Conservation (phyloP, 2,113 vertebrate genomes). For the Pygoscelis adeliae region DNA sequence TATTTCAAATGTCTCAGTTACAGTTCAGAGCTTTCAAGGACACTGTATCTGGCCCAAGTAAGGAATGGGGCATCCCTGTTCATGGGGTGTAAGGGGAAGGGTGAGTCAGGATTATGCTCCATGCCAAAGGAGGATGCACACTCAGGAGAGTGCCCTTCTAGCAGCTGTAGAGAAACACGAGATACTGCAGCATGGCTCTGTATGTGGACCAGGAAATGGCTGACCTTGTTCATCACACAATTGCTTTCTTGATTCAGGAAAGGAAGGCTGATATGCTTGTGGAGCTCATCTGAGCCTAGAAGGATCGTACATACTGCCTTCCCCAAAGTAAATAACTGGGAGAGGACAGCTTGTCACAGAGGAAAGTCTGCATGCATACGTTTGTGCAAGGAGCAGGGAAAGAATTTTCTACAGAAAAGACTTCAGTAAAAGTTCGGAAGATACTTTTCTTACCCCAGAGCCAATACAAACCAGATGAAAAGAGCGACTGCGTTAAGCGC, state of each 20-base stretch:
- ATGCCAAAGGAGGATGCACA: background rate
- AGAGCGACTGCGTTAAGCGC: background rate
- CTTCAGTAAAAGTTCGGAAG: background rate
- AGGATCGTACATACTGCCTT: background rate
- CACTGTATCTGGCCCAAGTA: background rate
- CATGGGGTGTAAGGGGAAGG: background rate
- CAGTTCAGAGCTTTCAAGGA: background rate
- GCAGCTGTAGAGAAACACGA: background rate
- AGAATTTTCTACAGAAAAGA: background rate
- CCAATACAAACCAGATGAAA: background rate
- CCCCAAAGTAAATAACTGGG: background rate
- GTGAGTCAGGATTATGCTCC: background rate
- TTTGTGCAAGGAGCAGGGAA: background rate
- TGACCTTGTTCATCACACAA: background rate
- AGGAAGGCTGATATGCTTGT: background rate
- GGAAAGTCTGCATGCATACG: background rate
- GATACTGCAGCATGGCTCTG: background rate
- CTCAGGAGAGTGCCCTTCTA: background rate
- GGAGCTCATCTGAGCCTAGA: background rate
- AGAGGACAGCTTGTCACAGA: background rate
- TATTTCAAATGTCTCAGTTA: background rate
- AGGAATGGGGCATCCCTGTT: background rate
- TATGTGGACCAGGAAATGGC: background rate
- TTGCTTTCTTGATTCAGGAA: background rate
- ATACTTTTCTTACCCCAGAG: background rate